Base-by-base conservation (phyloP, 1,140 invertebrate species). In the Drosophila simulans region DNA sequence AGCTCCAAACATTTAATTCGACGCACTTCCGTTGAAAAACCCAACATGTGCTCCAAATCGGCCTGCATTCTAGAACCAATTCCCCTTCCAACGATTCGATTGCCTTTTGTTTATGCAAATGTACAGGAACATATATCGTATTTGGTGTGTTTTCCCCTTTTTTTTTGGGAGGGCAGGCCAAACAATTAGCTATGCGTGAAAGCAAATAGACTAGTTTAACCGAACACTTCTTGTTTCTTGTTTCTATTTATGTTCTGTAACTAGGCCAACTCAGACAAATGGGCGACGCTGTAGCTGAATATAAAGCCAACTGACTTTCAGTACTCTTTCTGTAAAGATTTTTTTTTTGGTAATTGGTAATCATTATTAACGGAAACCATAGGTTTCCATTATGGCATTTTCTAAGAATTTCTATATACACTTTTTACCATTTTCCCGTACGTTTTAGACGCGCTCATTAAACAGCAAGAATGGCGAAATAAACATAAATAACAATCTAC, bases 41-140 rank as follows among this genome's bases (percentile, higher is more conserved):
- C 48, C 35, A 59, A 54, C 83, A 86, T 86, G 83, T 88, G 83
- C 63, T 88, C 66, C 69, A 88, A 83, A 76, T 86, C 79, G 31
- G 31, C 43, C 42, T 42, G 40, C 37, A 65, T 53, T 52, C 17
- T 31, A 10, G 59, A 58, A 57, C 48, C 48, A 39, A 43, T 52
- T 51, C 42, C 51, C 17, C 37, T 20, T 20, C 35, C 13, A 51
- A 49, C 40, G 2, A 73, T 74, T 75, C 78, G 65, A 55, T 49
- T 63, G 58, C 48, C 54, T 64, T 82, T 89, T 86, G 83, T 83
- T 86, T 88, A 86, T 86, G 84, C 84, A 88, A 86, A 86, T 86
- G 75, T 48, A 46, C 20, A 57, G 51, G 54, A 60, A 70, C 45
- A 70, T 83, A 52, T 65, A 35, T 40, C 42, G 34, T 49, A 59